A percentile compares a stretch with the other conserved stretches of the same genome.
These are phyloP conservation scores for Plecotus auritus DNA, from an alignment of 2,113 vertebrate species.

Conservation along the genomic window DNA sequence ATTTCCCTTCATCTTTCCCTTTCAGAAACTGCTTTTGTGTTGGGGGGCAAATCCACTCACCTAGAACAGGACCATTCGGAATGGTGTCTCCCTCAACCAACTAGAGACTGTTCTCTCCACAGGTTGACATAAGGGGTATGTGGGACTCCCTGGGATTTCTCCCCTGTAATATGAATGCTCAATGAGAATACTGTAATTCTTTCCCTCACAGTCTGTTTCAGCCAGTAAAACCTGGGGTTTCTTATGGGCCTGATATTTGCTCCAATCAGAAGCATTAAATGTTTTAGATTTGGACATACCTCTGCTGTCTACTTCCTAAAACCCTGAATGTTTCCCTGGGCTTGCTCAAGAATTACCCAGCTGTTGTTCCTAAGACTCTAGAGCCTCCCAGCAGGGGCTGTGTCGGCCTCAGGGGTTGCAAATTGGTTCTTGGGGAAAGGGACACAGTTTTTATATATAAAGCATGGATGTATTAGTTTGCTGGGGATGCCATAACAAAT, in stretches of 20 bases:
- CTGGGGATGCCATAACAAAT: background rate
- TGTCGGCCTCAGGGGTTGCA: background rate
- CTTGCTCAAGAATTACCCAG: background rate
- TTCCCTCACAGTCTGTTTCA: background rate
- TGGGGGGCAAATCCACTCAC: background rate
- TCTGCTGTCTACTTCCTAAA: background rate
- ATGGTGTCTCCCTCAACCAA: background rate
- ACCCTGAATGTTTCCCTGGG: background rate
- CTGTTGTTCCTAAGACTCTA: background rate
- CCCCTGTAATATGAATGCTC: background rate
- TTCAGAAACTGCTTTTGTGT: background rate
- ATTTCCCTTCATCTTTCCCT: background rate
- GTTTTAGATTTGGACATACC: background rate
- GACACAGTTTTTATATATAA: background rate
- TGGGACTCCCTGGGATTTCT: background rate
- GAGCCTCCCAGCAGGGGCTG: background rate
- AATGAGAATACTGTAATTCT: background rate
- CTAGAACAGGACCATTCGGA: background rate
- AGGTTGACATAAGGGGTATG: background rate
- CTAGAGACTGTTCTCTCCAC: background rate
- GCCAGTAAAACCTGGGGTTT: background rate
- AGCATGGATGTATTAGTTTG: background rate
- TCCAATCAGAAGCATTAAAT: background rate
- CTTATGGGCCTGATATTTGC: background rate
- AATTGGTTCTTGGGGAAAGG: background rate